Evolutionary conservation across 1,140 invertebrate species (phyloP).

Genomic region (Pygmarrhopalites habei): DNA sequence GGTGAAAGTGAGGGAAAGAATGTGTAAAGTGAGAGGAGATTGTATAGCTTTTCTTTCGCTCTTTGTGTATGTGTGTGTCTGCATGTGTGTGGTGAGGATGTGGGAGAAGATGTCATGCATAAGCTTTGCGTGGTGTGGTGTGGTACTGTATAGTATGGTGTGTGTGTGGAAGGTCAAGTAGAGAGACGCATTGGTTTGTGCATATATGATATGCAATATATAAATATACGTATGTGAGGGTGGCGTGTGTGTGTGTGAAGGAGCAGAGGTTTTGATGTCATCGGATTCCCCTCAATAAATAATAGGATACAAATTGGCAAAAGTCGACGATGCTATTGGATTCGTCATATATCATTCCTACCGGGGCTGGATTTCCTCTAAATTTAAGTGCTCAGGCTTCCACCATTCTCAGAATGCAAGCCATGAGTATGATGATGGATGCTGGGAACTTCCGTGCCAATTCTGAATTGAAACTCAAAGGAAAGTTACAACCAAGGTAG

Average conservation of each 20-base stretch:
- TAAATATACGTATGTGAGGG: no score
- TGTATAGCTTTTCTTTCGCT: no score
- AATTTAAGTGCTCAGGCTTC: constrained; percentile 76
- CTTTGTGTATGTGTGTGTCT: no score
- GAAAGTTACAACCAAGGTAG: constrained; percentile 65
- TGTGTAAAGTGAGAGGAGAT: not conserved
- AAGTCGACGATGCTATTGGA: constrained; percentile 76
- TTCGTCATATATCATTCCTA: constrained; percentile 73
- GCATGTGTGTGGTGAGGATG: no score
- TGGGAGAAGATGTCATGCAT: no score
- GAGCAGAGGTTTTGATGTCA: constrained; percentile 21
- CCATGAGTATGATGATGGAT: constrained; percentile 35
- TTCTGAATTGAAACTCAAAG: constrained; percentile 63
- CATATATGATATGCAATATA: no score
- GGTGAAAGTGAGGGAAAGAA: not conserved
- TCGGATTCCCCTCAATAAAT: constrained; percentile 28
- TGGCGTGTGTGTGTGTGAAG: no score
- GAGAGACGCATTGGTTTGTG: no score
- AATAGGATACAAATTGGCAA: constrained; percentile 64
- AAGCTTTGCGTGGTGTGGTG: no score
- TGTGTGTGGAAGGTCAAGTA: no score
- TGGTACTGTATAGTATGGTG: no score
- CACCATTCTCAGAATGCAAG: constrained; percentile 29
- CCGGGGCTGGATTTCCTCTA: constrained; percentile 73
- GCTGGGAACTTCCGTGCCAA: constrained; percentile 46